Conservation (phyloP, 2,888 invertebrate species). For the Pollenia amentaria region DNA sequence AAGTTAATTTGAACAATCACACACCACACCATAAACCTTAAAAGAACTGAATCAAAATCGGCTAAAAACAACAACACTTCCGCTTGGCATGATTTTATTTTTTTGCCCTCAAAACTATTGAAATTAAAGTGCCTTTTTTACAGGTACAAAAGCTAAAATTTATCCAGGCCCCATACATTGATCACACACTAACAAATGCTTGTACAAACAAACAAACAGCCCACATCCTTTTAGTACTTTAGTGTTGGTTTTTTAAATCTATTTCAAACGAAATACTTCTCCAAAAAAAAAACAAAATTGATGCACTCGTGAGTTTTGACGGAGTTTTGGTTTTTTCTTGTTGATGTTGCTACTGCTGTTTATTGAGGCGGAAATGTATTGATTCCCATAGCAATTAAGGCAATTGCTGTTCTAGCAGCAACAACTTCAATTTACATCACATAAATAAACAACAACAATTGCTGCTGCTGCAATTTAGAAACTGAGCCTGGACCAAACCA, state of each 20-base stretch:
- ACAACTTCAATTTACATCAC: constrained; percentile 32
- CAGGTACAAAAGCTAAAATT: constrained; percentile 9
- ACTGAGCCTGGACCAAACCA: not conserved
- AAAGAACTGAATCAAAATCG: not conserved
- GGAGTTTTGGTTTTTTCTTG: constrained; percentile 27
- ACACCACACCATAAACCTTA: not conserved
- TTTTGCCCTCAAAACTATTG: not conserved
- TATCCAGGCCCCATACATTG: constrained; percentile 1
- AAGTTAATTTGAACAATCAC: not conserved
- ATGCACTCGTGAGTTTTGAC: constrained; percentile 62
- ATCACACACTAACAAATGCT: constrained; percentile 8
- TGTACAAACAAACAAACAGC: not conserved
- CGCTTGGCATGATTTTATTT: constrained; percentile 6
- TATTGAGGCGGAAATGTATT: constrained; percentile 70
- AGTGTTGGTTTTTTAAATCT: constrained; percentile 21
- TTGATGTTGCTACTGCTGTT: constrained; percentile 33
- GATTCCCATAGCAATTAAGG: constrained; percentile 70
- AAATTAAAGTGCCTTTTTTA: constrained; percentile 24
- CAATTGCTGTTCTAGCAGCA: constrained; percentile 56
- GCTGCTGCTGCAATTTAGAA: not conserved
- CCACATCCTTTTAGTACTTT: constrained; percentile 17
- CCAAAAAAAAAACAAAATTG: constrained; percentile 25
- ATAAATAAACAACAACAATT: constrained; percentile 47
- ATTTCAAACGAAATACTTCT: not conserved
- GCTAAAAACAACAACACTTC: not conserved